Percentiles rank a stretch among this genome's conserved stretches.
phyloP scores from a whole-genome alignment of 1,140 invertebrate genomes.

The Hyles euphorbiae region DNA sequence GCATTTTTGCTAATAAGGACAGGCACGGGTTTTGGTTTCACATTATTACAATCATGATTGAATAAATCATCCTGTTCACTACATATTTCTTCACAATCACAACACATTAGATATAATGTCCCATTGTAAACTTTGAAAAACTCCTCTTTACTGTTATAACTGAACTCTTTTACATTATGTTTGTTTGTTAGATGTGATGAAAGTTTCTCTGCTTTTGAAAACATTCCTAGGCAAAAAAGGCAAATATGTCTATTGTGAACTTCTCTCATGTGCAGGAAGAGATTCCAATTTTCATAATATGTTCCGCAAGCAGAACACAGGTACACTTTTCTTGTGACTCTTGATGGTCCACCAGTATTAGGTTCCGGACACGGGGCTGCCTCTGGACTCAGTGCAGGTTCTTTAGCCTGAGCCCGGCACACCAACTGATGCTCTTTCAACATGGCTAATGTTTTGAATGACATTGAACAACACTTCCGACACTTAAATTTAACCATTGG shows the following conservation, averaged over 20 bases:
- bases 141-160: constrained; percentile 79
- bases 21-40: constrained; percentile 66
- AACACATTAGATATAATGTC: constrained; percentile 85
- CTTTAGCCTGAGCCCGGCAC: constrained; percentile 72
- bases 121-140: constrained; percentile 80
- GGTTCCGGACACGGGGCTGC: constrained; percentile 36
- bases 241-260: constrained; percentile 86
- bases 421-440: constrained; percentile 79
- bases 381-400: constrained; percentile 56
- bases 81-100: constrained; percentile 85
- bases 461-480: constrained; percentile 78
- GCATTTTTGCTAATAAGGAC: constrained; percentile 64
- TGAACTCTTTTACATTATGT: constrained; percentile 82
- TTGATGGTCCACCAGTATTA: constrained; percentile 72
- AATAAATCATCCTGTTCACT: constrained; percentile 83
- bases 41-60: constrained; percentile 80
- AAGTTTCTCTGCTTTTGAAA: constrained; percentile 85
- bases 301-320: constrained; percentile 85
- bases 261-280: constrained; percentile 88
- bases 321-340: constrained; percentile 84
- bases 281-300: constrained; percentile 89
- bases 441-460: constrained; percentile 76
- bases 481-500: constrained; percentile 82
- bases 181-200: constrained; percentile 84
- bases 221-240: constrained; percentile 86